phyloP scores from a whole-genome alignment of 2,888 invertebrate species.

The Drosophila suboccidentalis region DNA sequence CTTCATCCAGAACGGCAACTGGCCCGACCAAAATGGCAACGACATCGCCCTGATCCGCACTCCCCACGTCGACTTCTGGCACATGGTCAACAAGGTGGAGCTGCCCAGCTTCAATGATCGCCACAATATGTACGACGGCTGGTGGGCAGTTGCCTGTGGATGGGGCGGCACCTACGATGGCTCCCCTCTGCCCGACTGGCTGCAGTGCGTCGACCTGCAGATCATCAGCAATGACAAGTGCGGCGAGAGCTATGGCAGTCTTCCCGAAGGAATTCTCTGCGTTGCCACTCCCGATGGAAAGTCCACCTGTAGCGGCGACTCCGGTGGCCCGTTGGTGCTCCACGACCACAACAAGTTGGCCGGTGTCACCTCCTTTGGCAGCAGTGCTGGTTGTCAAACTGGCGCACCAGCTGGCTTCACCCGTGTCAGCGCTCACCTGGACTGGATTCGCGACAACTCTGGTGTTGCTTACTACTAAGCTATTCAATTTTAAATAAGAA shows the following conservation, averaged over 20 bases:
- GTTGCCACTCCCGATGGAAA: conserved; percentile 49
- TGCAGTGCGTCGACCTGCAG: conserved; percentile 20
- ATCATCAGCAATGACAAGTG: conserved; percentile 78
- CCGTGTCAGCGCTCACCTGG: conserved; percentile 57
- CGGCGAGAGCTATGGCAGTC: conserved; percentile 83
- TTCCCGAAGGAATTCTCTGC: conserved; percentile 49
- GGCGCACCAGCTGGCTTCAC: conserved; percentile 60
- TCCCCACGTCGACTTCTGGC: conserved; percentile 47
- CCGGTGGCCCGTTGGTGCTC: conserved; percentile 68
- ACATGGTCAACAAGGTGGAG: too few species aligned
- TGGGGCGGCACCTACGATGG: conserved; percentile 72
- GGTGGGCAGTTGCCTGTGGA: conserved; percentile 65
- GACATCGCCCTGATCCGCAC: conserved; percentile 65
- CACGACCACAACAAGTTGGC: conserved; percentile 42
- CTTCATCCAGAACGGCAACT: conserved; percentile 80
- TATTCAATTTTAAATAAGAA: too few species aligned
- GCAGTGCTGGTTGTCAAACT: conserved; percentile 47
- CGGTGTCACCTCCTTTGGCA: conserved; percentile 64
- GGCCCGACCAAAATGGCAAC: conserved; percentile 52
- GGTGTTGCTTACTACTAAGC: conserved; percentile 59
- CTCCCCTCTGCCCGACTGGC: conserved; percentile 77
- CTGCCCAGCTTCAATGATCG: too few species aligned
- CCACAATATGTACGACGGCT: conserved; percentile 35
- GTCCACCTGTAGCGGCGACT: conserved; percentile 67
- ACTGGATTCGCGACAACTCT: conserved; percentile 68